phyloP scores from a whole-genome alignment of 1,140 invertebrate genomes.

The Trachelipus rathkii region DNA sequence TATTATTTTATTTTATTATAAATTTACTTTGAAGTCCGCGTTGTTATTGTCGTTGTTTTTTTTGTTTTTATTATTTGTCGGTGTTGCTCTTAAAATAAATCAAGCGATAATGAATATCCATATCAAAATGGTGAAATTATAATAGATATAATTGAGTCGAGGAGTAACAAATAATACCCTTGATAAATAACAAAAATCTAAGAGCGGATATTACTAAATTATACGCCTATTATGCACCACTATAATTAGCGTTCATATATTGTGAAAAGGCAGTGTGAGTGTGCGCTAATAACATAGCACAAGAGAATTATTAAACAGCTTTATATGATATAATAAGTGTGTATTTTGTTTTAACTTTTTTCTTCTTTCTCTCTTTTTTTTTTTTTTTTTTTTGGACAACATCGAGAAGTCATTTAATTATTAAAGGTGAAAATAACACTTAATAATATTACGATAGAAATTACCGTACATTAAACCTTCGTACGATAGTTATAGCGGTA shows the following conservation, averaged over 20 bases:
- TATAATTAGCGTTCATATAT: constrained; percentile 4
- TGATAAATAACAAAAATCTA: background rate
- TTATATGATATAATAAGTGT: constrained; percentile 9
- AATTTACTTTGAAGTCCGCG: too few species aligned
- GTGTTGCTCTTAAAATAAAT: background rate
- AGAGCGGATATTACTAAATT: constrained; percentile 9
- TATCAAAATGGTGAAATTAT: constrained; percentile 13
- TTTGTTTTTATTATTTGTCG: too few species aligned
- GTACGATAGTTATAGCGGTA: constrained; percentile 3
- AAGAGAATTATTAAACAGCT: background rate
- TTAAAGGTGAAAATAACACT: constrained; percentile 5
- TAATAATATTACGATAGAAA: background rate
- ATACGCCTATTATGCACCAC: background rate
- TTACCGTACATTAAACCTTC: background rate
- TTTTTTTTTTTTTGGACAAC: background rate
- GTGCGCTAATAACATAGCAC: background rate
- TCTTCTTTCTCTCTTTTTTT: too few species aligned
- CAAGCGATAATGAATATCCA: background rate
- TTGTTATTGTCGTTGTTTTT: too few species aligned
- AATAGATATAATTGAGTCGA: background rate
- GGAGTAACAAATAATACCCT: constrained; percentile 6
- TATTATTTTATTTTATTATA: too few species aligned
- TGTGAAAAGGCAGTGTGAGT: background rate
- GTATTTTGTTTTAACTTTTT: background rate
- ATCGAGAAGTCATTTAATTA: constrained; percentile 7